These are phyloP conservation scores for Siniperca knerii DNA, from an alignment of 2,113 vertebrate genomes.

Conservation along the genomic window DNA sequence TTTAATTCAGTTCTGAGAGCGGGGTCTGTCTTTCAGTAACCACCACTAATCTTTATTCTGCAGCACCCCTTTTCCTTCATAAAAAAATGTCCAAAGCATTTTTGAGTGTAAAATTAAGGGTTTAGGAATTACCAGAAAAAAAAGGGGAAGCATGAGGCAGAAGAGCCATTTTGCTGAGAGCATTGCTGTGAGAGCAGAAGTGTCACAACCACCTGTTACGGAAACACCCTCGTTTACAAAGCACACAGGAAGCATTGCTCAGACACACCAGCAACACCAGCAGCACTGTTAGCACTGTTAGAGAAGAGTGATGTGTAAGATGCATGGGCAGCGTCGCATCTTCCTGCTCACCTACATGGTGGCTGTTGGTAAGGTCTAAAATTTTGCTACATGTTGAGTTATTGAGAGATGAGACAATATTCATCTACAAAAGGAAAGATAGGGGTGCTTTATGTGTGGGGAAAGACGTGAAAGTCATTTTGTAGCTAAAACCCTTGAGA, in stretches of 20 bases:
- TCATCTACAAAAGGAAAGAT: not conserved
- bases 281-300: not conserved
- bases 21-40: not conserved
- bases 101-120: not conserved
- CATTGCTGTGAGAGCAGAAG: constrained; percentile 5
- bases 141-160: constrained; percentile 8
- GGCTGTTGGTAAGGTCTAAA: constrained; percentile 59
- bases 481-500: not conserved
- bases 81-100: not conserved
- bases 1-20: not conserved
- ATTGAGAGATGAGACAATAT: not conserved
- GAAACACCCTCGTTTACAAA: constrained; percentile 40
- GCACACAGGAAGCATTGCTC: constrained; percentile 53
- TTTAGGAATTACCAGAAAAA: constrained; percentile 3
- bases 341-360: constrained; percentile 49
- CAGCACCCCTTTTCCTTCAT: not conserved
- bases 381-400: not conserved
- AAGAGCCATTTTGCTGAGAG: not conserved
- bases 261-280: not conserved
- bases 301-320: constrained; percentile 33
- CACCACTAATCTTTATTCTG: not conserved
- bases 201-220: constrained; percentile 56
- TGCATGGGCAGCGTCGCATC: constrained; percentile 11
- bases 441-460: not conserved
- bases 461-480: not conserved